Evolutionary conservation across 2,888 invertebrate genomes (phyloP).

Genomic region (Desoria tigrina): DNA sequence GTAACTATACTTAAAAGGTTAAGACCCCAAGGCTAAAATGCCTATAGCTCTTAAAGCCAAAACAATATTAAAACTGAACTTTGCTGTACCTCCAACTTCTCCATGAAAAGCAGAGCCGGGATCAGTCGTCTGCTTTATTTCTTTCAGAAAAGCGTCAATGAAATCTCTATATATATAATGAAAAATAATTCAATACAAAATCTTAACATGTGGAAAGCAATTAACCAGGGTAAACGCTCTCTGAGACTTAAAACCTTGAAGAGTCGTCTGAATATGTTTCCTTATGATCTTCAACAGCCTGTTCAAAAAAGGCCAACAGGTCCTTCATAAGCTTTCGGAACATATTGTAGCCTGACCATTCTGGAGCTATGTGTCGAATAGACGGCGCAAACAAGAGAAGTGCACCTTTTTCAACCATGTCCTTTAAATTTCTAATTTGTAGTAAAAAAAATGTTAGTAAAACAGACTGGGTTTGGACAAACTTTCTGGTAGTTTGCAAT

Average conservation of each 20-base stretch:
- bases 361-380: slow-evolving; percentile 27
- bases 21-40: no score
- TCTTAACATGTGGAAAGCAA: not conserved
- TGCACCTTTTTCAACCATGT: slow-evolving; percentile 21
- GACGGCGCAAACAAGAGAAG: slow-evolving; percentile 11
- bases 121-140: slow-evolving; percentile 29
- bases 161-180: slow-evolving; percentile 37
- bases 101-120: slow-evolving; percentile 30
- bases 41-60: no score
- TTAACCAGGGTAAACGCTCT: not conserved
- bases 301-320: slow-evolving; percentile 4
- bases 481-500: not conserved
- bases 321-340: slow-evolving; percentile 19
- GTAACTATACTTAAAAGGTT: no score
- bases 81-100: slow-evolving; percentile 11
- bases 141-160: slow-evolving; percentile 30
- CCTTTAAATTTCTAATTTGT: slow-evolving; percentile 4
- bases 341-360: slow-evolving; percentile 29
- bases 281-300: slow-evolving; percentile 23
- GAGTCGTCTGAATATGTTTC: slow-evolving; percentile 26
- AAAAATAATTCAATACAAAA: not conserved
- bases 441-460: not conserved
- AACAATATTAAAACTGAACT: not conserved
- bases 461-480: not conserved
- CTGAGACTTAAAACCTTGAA: slow-evolving; percentile 16